Evolutionary conservation across 37 sponge, comb jelly and placozoan species (phyloP), one percentile per base, ranked within the genome.

Genomic region (Spongia lamella): DNA sequence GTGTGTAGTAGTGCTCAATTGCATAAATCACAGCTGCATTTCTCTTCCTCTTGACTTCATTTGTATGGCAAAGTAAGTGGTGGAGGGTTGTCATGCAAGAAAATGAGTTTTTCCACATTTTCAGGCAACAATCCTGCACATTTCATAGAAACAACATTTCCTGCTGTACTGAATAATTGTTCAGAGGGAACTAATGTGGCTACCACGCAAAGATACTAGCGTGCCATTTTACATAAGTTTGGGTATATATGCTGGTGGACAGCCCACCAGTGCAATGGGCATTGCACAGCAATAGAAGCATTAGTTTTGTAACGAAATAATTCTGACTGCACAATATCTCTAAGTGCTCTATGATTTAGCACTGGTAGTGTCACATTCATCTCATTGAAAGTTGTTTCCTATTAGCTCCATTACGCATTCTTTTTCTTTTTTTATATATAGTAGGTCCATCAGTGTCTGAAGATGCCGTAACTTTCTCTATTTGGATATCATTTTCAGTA

Each of bases 131-230:
- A 57, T 3, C 56, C 38, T 53, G 72, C 54, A 3, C 56, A 17
- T 53, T 71, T 71, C 2, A 32, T 7, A 53, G 2, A 31, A 3
- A 75, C 76, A 37, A 61, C 21, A 2, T 20, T 35, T 5, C 76
- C 76, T n/a, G 76, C 62, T 33, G n/a, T 29, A 38, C 63, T 61
- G 32, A 75, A 75, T 20, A 75, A 9, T 1, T 63, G 35, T 30
- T 75, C 76, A 7, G 76, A 75, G 1, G 76, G 76, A 32, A 75
- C 76, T 2, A 63, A 75, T 15, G 76, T 75, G n/a, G 76, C 76
- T 39, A 61, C 63, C 2, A 75, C 57, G 17, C 75, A 22, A 5
- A 59, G 39, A 24, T 36, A 75, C 11, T 11, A 61, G 38, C 37
- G n/a, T 29, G 62, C 72, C 52, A 70, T 40, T 33, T 22, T 22